Conservation (phyloP, 2,888 invertebrate genomes). For the Brenthis daphne region DNA sequence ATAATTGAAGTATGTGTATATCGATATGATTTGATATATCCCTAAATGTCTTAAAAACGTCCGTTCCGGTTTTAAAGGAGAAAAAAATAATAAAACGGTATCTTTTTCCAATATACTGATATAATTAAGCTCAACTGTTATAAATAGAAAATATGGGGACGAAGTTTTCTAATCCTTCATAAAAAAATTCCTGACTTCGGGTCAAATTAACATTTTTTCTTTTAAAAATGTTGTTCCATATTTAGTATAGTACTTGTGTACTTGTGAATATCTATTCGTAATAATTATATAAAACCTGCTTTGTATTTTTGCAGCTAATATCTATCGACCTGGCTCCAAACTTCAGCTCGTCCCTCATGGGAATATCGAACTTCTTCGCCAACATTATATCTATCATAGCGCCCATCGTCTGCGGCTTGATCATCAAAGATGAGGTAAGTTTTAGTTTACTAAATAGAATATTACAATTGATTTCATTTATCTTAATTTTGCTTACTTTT, state of each 20-base stretch:
- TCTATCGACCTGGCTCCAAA: conserved; percentile 93
- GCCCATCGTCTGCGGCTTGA: conserved; percentile 86
- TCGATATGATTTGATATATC: too few relatives aligned
- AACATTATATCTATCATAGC: conserved; percentile 90
- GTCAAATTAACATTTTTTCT: neutral
- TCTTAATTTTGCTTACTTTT: neutral
- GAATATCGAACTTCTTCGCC: conserved; percentile 89
- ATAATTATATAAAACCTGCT: neutral
- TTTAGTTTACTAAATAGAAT: neutral
- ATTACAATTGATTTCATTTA: too few relatives aligned
- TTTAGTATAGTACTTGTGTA: neutral
- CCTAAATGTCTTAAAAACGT: too few relatives aligned
- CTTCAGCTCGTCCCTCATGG: conserved; percentile 91
- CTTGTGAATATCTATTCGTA: too few relatives aligned
- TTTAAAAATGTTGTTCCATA: neutral
- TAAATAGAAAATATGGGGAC: too few relatives aligned
- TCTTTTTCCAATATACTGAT: too few relatives aligned
- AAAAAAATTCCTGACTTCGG: too few relatives aligned
- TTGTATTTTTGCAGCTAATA: conserved; percentile 79
- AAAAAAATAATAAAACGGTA: too few relatives aligned
- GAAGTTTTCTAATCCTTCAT: too few relatives aligned
- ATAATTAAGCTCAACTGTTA: too few relatives aligned
- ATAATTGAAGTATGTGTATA: too few relatives aligned
- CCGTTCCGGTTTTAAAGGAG: too few relatives aligned
- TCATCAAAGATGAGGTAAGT: conserved; percentile 85